These are phyloP conservation scores for Pecten maximus DNA, from an alignment of 2,888 invertebrate species.

Conservation along the genomic window DNA sequence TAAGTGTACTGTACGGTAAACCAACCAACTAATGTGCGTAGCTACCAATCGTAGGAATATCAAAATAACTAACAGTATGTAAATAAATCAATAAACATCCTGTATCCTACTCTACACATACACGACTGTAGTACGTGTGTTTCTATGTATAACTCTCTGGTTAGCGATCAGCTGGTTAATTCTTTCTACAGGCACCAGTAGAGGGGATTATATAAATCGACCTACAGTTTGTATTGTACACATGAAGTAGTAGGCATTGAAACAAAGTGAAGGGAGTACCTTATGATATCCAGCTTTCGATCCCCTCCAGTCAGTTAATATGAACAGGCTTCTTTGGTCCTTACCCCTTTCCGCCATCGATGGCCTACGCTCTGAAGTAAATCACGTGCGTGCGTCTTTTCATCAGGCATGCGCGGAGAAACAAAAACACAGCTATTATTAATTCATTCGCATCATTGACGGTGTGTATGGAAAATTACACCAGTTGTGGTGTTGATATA, in stretches of 20 bases:
- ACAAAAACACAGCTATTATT: background rate
- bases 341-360: background rate
- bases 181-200: too few relatives aligned
- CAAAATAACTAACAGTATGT: too few relatives aligned
- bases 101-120: background rate
- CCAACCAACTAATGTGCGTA: too few relatives aligned
- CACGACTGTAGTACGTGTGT: background rate
- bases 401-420: background rate
- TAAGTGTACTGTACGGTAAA: too few relatives aligned
- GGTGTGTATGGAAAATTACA: background rate
- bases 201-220: too few relatives aligned
- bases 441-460: background rate
- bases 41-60: too few relatives aligned
- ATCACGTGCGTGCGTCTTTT: background rate
- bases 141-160: background rate
- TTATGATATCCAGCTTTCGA: background rate
- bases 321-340: background rate
- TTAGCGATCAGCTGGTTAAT: constrained; percentile 7
- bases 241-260: background rate
- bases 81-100: background rate
- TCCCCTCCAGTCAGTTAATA: background rate
- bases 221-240: background rate
- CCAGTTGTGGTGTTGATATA: background rate
- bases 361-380: background rate
- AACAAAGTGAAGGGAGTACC: background rate